Percentiles rank a stretch among this genome's conserved stretches.
Evolutionary conservation across 2,113 vertebrate genomes (phyloP).

Genomic region (Neodon shergylaensis): DNA sequence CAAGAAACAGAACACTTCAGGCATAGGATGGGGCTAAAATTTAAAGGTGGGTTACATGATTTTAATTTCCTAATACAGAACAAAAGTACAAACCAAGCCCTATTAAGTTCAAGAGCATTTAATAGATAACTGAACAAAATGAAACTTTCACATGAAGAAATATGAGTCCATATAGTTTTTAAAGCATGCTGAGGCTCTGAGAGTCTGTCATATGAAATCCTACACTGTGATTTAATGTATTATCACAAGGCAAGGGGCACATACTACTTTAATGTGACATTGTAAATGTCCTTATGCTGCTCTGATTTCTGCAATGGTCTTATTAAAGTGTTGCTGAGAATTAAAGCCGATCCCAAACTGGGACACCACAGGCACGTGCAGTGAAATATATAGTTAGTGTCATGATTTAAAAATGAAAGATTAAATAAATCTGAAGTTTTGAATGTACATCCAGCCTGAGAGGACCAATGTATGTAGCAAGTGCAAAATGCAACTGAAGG

Average conservation of each 20-base stretch:
- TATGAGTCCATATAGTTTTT: constrained; percentile 18
- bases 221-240: constrained; percentile 17
- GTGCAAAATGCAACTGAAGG: constrained; percentile 4
- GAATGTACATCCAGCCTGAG: neutral
- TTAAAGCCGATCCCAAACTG: constrained; percentile 48
- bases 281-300: neutral
- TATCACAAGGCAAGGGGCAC: neutral
- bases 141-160: constrained; percentile 65
- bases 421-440: constrained; percentile 4
- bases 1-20: neutral
- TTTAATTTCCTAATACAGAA: neutral
- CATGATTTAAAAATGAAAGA: constrained; percentile 41
- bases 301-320: neutral
- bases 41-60: constrained; percentile 41
- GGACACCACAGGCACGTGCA: constrained; percentile 23
- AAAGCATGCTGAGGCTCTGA: constrained; percentile 8
- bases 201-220: constrained; percentile 34
- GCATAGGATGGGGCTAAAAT: neutral
- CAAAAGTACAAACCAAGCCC: constrained; percentile 11
- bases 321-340: constrained; percentile 44
- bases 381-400: constrained; percentile 38
- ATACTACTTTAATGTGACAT: neutral
- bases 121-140: constrained; percentile 64
- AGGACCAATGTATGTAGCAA: neutral
- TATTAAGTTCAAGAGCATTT: constrained; percentile 46